These are phyloP conservation scores for Ctena decussata DNA, from an alignment of 2,888 invertebrate species.

Conservation along the genomic window DNA sequence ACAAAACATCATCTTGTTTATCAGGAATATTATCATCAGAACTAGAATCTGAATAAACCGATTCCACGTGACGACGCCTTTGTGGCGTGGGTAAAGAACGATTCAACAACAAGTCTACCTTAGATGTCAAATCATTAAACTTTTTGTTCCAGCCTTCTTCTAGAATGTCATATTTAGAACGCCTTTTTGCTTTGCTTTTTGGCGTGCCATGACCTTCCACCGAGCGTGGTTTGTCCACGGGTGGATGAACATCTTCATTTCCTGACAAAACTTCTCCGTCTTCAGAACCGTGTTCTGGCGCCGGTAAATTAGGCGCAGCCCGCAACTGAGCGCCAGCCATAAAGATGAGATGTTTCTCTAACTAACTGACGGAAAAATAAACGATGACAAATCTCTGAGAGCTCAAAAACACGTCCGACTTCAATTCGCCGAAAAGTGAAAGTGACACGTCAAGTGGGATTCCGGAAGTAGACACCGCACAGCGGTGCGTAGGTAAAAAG, in stretches of 20 bases:
- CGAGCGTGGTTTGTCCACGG: no score
- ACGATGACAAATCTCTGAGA: no score
- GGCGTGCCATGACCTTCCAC: background rate
- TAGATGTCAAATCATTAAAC: background rate
- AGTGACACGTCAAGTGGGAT: background rate
- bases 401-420: background rate
- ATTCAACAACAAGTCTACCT: background rate
- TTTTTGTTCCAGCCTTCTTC: background rate
- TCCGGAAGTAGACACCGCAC: background rate
- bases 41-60: background rate
- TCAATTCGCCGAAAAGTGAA: background rate
- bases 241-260: no score
- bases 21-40: background rate
- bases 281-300: no score
- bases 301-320: background rate
- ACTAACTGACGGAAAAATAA: background rate
- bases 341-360: background rate
- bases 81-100: background rate
- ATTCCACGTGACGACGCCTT: background rate
- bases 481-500: no score
- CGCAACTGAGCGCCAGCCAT: background rate
- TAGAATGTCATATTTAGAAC: background rate
- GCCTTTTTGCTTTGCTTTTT: background rate
- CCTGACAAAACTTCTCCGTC: background rate
- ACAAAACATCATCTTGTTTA: background rate